A percentile compares a stretch with the other conserved stretches of the same genome.
Evolutionary conservation across 2,888 invertebrate species (phyloP).

Genomic region (Philereme vetulata): DNA sequence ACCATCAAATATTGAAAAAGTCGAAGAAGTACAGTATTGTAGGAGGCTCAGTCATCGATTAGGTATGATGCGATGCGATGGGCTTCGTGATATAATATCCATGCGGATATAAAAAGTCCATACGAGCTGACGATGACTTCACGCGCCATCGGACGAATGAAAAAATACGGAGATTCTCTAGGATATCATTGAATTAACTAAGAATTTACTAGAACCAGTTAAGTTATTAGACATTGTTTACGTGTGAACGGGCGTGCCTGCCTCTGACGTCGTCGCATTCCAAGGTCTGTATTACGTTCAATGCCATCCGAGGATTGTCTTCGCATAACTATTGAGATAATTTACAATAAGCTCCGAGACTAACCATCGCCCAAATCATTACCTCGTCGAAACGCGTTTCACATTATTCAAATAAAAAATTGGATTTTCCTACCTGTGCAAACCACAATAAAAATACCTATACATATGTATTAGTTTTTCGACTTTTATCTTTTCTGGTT

Average conservation of each 20-base stretch:
- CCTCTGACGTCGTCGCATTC: conserved; percentile 47
- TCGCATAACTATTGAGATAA: conserved; percentile 7
- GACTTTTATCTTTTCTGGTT: conserved; percentile 54
- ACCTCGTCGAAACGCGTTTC: conserved; percentile 16
- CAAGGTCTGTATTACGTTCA: conserved; percentile 64
- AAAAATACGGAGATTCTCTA: conserved; percentile 66
- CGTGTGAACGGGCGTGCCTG: conserved; percentile 58
- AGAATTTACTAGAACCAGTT: conserved; percentile 56
- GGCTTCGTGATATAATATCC: conserved; percentile 23
- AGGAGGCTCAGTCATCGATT: conserved; percentile 1
- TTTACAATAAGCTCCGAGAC: conserved; percentile 1
- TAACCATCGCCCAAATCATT: conserved; percentile 13
- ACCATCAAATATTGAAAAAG: no score
- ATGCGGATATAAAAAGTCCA: conserved; percentile 44
- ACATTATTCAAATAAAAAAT: conserved; percentile 33
- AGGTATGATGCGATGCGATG: conserved; percentile 10
- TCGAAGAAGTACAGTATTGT: no score
- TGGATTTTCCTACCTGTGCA: conserved; percentile 52
- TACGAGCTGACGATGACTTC: conserved; percentile 43
- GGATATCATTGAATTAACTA: conserved; percentile 59
- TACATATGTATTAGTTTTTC: conserved; percentile 48
- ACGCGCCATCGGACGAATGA: conserved; percentile 36
- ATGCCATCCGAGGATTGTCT: conserved; percentile 44
- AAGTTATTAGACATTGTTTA: conserved; percentile 60
- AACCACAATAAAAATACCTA: conserved; percentile 50